Evolutionary conservation across 1,140 invertebrate genomes (phyloP), one percentile per base, ranked within the genome.

Genomic region (Metopolophium dirhodum): DNA sequence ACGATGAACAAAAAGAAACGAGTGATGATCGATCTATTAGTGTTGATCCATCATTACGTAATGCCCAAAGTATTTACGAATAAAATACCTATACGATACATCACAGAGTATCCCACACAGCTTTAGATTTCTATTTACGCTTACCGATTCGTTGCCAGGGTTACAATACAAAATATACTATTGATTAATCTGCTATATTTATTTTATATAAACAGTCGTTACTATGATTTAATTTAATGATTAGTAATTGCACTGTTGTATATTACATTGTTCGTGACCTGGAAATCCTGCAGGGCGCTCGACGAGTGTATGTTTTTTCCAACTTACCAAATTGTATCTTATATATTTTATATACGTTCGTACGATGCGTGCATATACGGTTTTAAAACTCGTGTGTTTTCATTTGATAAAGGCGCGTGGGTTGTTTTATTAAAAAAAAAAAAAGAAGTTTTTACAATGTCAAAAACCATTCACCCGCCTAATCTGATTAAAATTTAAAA

Each of bases 161-260:
- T 77, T 77, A 77, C 61, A 77, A 14, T 1, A 54, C 20, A n/a
- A 41, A 41, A 41, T 41, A 41, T 41, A 41, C 3, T 77, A 77
- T n/a, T 77, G n/a, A 77, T 77, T 77, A 77, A n/a, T 77, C 30
- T 77, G 61, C 61, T 77, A 77, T 77, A 77, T n/a, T 77, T 77
- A 77, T 77, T 77, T 77, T 20, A 77, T n/a, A n/a, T 77, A 18
- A 77, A 77, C 61, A 77, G 61, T 77, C 30, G 30, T 68, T 68
- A n/a, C 9, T 30, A 68, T 68, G 30, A 68, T 68, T 68, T 30
- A 68, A n/a, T 68, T 68, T 14, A 18, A 77, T n/a, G n/a, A 77
- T 77, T 20, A 77, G n/a, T 77, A 77, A 18, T n/a, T 77, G n/a
- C 30, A 61, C n/a, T 77, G 18, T 77, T 77, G 14, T 18, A 18